Percentiles rank a stretch among this genome's conserved stretches.
phyloP scores from a whole-genome alignment of 1,140 invertebrate genomes.

The Hyles vespertilio region DNA sequence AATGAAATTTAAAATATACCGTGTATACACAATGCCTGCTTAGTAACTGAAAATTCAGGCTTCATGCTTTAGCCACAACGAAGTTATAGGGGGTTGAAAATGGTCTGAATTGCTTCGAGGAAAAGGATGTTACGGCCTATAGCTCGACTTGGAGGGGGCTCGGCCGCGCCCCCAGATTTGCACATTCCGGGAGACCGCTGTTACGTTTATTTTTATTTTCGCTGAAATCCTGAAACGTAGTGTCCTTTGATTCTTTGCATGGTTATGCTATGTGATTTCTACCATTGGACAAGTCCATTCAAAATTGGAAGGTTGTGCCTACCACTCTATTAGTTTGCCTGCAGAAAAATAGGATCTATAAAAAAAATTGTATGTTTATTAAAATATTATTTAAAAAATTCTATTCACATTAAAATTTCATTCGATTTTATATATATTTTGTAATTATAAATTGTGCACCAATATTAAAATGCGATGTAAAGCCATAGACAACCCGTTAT shows the following conservation, averaged over 20 bases:
- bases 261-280: constrained; percentile 46
- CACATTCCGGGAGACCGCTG: constrained; percentile 52
- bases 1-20: too few species aligned
- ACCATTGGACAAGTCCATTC: constrained; percentile 14
- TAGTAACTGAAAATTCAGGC: too few species aligned
- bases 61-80: too few species aligned
- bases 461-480: constrained; percentile 4
- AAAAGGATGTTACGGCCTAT: too few species aligned
- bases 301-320: constrained; percentile 1
- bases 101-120: too few species aligned
- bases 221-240: constrained; percentile 42
- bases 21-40: too few species aligned
- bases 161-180: too few species aligned
- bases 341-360: constrained; percentile 23
- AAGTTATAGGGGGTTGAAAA: too few species aligned
- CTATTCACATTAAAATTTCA: constrained; percentile 21
- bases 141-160: too few species aligned
- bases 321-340: constrained; percentile 28
- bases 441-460: constrained; percentile 3
- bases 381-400: constrained; percentile 1
- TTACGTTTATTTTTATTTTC: constrained; percentile 43
- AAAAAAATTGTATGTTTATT: background rate
- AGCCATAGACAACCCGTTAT: constrained; percentile 11
- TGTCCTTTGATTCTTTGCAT: constrained; percentile 52
- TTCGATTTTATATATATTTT: constrained; percentile 9